These are phyloP conservation scores for Nomada goodeniana DNA, from an alignment of 2,888 invertebrate species.

Conservation along the genomic window DNA sequence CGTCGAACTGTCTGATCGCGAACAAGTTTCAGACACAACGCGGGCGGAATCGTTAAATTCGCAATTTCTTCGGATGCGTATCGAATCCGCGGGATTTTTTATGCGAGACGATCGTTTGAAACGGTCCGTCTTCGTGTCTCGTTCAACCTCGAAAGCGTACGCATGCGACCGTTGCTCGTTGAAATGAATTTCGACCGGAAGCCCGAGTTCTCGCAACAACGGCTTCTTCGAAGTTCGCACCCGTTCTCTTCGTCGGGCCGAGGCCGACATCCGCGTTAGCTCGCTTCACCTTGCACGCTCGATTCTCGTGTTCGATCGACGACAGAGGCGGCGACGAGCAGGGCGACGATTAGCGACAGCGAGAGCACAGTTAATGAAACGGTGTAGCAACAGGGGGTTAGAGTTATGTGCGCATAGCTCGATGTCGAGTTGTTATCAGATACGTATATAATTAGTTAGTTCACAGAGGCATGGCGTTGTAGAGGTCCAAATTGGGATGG, in stretches of 20 bases:
- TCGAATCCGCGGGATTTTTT: neutral
- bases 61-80: neutral
- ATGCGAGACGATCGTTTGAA: neutral
- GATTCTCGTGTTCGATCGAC: slow-evolving; percentile 21
- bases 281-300: slow-evolving; percentile 3
- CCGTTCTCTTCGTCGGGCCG: neutral
- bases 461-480: slow-evolving; percentile 85
- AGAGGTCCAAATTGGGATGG: slow-evolving; percentile 84
- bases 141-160: neutral
- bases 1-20: neutral
- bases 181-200: slow-evolving; percentile 7
- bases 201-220: slow-evolving; percentile 6
- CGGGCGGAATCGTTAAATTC: no score
- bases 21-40: no score
- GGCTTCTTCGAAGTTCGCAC: neutral
- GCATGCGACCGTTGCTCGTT: slow-evolving; percentile 1
- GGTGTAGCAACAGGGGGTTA: slow-evolving; percentile 75
- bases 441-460: slow-evolving; percentile 77
- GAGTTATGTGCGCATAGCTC: slow-evolving; percentile 77
- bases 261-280: neutral
- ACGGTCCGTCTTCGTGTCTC: neutral
- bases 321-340: slow-evolving; percentile 24
- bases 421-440: slow-evolving; percentile 51
- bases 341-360: slow-evolving; percentile 52
- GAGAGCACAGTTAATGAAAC: slow-evolving; percentile 69